Percentiles rank a stretch among this genome's conserved stretches.
Evolutionary conservation across 2,888 invertebrate species (phyloP).

Genomic region (Clanis bilineata): DNA sequence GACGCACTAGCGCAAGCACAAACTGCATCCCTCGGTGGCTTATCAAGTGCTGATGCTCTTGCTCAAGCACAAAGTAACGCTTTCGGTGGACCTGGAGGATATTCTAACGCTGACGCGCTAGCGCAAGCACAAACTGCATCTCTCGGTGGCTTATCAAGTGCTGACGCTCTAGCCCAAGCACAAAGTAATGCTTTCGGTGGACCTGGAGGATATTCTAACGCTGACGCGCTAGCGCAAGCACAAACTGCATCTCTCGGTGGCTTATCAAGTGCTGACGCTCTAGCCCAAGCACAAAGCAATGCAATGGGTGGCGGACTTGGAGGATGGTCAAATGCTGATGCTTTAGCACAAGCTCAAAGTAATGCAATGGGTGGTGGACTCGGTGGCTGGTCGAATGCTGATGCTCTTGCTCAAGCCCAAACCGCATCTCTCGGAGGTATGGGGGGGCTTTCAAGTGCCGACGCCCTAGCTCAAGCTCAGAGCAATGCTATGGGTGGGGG

Average conservation of each 20-base stretch:
- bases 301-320: neutral
- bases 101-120: neutral
- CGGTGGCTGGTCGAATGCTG: constrained; percentile 15
- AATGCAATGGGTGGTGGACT: neutral
- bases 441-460: constrained; percentile 16
- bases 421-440: constrained; percentile 20
- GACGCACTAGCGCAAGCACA: neutral
- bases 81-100: neutral
- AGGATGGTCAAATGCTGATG: neutral
- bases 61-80: neutral
- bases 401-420: constrained; percentile 19
- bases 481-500: constrained; percentile 1
- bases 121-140: neutral
- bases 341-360: neutral
- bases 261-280: constrained; percentile 21
- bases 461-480: constrained; percentile 16
- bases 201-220: neutral
- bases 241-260: neutral
- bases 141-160: constrained; percentile 16
- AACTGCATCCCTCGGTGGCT: neutral
- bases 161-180: constrained; percentile 18
- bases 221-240: neutral
- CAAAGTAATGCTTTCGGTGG: neutral
- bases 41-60: constrained; percentile 22
- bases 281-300: neutral